Evolutionary conservation across 2,113 vertebrate species (phyloP).

Genomic region (Istiophorus platypterus): DNA sequence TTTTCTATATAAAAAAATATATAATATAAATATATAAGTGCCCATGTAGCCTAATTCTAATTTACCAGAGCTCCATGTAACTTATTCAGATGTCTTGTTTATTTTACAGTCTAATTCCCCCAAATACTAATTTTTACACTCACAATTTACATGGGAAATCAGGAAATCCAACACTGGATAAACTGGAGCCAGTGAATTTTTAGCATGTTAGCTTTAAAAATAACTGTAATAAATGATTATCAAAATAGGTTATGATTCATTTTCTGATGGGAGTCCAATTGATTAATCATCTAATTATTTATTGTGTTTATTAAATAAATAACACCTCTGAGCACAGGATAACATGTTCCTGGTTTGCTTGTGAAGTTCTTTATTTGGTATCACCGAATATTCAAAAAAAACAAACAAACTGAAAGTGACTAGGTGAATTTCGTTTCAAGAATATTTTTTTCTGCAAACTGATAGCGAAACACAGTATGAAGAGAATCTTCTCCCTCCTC

Average conservation of each 20-base stretch:
- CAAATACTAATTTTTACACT: neutral
- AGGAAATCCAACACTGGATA: neutral
- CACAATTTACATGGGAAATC: neutral
- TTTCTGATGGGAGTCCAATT: neutral
- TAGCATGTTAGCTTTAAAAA: neutral
- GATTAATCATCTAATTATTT: neutral
- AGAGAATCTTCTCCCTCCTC: conserved; percentile 24
- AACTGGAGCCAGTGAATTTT: neutral
- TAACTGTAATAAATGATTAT: neutral
- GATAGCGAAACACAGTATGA: neutral
- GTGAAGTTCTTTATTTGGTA: too few species aligned
- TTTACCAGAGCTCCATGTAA: neutral
- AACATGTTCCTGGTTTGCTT: too few species aligned
- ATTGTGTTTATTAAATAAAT: neutral
- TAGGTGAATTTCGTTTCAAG: neutral
- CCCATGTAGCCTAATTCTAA: too few species aligned
- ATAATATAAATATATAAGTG: too few species aligned
- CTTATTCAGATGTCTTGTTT: neutral
- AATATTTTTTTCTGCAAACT: neutral
- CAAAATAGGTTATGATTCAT: neutral
- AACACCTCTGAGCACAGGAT: neutral
- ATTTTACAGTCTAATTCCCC: neutral
- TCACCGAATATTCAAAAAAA: neutral
- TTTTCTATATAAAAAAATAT: neutral
- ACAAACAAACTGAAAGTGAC: neutral